A percentile compares a stretch with the other conserved stretches of the same genome.
Conservation (phyloP, 2,888 invertebrate species). For the Cryptosula pallasiana region DNA sequence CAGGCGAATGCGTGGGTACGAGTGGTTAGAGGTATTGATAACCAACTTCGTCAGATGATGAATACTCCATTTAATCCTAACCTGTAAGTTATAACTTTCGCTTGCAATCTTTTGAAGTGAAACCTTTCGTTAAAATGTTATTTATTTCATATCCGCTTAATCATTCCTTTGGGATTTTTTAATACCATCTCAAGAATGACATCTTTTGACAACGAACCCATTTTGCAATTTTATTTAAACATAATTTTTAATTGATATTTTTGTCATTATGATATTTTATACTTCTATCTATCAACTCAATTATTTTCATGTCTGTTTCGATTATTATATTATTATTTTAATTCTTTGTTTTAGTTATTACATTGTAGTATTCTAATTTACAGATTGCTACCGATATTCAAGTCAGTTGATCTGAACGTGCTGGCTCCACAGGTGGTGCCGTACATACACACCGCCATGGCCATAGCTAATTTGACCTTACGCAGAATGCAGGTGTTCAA, state of each 20-base stretch:
- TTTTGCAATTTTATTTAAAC: no score
- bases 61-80: background rate
- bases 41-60: background rate
- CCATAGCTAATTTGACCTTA: constrained; percentile 15
- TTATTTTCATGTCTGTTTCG: no score
- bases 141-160: background rate
- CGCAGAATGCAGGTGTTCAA: background rate
- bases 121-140: background rate
- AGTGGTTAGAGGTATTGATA: background rate
- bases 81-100: background rate
- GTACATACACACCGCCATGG: constrained; percentile 1
- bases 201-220: no score
- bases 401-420: background rate
- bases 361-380: no score
- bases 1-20: background rate
- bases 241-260: no score
- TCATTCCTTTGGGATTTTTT: no score
- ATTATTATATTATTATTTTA: no score
- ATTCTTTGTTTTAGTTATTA: no score
- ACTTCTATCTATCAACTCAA: no score
- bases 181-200: no score
- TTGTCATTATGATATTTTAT: no score
- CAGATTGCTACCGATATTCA: background rate
- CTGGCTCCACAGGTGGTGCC: background rate
- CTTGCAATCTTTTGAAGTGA: no score